phyloP scores from a whole-genome alignment of 2,888 invertebrate genomes.

The Agrotis segetum region DNA sequence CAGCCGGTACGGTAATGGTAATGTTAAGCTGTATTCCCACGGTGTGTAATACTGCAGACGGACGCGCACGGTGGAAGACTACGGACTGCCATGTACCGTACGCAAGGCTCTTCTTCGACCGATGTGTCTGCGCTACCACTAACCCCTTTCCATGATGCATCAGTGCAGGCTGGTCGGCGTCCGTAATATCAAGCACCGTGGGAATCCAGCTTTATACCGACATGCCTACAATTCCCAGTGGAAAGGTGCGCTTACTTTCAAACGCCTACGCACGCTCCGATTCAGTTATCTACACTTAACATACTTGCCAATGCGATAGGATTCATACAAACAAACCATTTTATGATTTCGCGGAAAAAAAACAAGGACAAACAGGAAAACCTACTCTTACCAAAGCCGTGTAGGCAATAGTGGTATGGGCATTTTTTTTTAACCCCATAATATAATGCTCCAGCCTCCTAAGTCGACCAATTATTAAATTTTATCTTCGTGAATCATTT shows the following conservation, averaged over 20 bases:
- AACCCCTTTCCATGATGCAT: too few relatives aligned
- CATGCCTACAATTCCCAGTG: conserved; percentile 6
- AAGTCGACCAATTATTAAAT: not conserved
- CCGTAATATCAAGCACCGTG: too few relatives aligned
- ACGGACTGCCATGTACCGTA: too few relatives aligned
- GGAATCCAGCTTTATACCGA: not conserved
- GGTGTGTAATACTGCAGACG: too few relatives aligned
- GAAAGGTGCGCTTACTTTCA: conserved; percentile 19
- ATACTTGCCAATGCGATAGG: conserved; percentile 28
- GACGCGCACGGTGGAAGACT: too few relatives aligned
- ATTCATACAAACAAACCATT: conserved; percentile 1
- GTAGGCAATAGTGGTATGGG: too few relatives aligned
- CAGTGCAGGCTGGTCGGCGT: too few relatives aligned
- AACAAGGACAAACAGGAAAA: conserved; percentile 19
- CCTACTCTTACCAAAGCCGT: too few relatives aligned
- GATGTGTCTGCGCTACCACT: too few relatives aligned
- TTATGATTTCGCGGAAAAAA: conserved; percentile 26
- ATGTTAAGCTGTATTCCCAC: not conserved
- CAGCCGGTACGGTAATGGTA: conserved; percentile 19
- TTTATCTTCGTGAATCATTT: not conserved
- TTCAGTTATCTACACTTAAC: conserved; percentile 22
- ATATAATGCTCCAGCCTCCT: not conserved
- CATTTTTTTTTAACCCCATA: too few relatives aligned
- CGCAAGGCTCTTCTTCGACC: too few relatives aligned
- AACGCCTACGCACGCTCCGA: conserved; percentile 1